phyloP scores from a whole-genome alignment of 2,797 vertebrate genomes.

The Channa striata region DNA sequence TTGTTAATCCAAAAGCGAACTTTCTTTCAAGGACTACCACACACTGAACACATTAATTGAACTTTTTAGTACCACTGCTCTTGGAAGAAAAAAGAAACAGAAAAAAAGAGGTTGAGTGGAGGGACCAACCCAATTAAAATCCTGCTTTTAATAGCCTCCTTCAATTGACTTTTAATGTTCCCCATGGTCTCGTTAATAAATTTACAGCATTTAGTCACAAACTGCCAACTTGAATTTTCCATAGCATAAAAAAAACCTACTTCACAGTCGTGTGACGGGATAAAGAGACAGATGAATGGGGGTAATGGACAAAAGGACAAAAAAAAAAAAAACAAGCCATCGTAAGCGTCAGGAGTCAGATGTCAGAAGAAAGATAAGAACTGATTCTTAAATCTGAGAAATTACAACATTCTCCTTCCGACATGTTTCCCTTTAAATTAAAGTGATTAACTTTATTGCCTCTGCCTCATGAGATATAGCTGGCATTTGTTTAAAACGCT shows the following conservation, averaged over 20 bases:
- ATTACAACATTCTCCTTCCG: constrained; percentile 43
- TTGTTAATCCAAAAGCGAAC: constrained; percentile 43
- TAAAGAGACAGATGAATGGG: constrained; percentile 63
- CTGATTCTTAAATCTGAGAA: constrained; percentile 29
- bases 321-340: constrained; percentile 40
- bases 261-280: constrained; percentile 50
- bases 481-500: constrained; percentile 30
- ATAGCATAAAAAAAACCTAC: constrained; percentile 63
- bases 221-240: constrained; percentile 79
- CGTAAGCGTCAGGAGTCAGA: constrained; percentile 36
- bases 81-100: constrained; percentile 37
- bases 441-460: constrained; percentile 55
- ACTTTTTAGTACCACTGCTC: constrained; percentile 73
- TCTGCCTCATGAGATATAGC: constrained; percentile 23
- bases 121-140: constrained; percentile 83
- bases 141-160: constrained; percentile 84
- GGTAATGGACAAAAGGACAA: constrained; percentile 39
- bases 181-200: constrained; percentile 83
- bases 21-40: constrained; percentile 73
- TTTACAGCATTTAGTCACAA: constrained; percentile 83
- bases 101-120: constrained; percentile 69
- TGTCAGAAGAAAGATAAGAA: constrained; percentile 59
- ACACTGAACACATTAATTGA: constrained; percentile 66
- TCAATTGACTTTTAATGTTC: constrained; percentile 85
- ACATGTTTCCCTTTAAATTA: constrained; percentile 42